Evolutionary conservation across 2,113 vertebrate species (phyloP).

Genomic region (Muntiacus muntjak): DNA sequence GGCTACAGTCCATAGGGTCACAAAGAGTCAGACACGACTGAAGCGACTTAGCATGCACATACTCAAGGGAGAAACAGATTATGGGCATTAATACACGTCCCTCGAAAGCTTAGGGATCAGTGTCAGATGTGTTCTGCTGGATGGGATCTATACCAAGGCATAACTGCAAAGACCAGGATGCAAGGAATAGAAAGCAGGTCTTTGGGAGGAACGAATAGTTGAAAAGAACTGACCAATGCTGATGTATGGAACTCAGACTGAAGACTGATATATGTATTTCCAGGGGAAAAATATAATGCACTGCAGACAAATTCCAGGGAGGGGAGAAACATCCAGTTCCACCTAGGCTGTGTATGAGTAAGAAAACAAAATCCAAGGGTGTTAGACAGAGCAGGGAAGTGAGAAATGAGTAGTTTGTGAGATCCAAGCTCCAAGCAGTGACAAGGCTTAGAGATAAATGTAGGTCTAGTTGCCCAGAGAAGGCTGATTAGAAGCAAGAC

Average conservation of each 20-base stretch:
- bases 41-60: not conserved
- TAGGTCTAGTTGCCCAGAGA: not conserved
- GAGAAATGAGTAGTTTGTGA: not conserved
- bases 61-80: not conserved
- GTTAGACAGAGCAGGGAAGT: not conserved
- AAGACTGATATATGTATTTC: not conserved
- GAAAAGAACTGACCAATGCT: not conserved
- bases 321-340: not conserved
- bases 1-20: not conserved
- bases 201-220: not conserved
- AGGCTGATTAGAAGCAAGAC: not conserved
- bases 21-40: not conserved
- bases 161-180: not conserved
- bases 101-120: not conserved
- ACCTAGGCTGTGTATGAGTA: not conserved
- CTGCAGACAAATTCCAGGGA: not conserved
- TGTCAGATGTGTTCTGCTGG: not conserved
- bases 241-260: not conserved
- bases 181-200: not conserved
- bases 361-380: not conserved
- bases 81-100: not conserved
- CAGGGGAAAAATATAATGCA: not conserved
- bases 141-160: rapidly evolving
- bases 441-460: not conserved
- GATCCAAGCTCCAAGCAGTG: not conserved